Percentiles rank a stretch among this genome's conserved stretches.
Conservation (phyloP, 2,888 invertebrate species). For the Parnassius apollo region DNA sequence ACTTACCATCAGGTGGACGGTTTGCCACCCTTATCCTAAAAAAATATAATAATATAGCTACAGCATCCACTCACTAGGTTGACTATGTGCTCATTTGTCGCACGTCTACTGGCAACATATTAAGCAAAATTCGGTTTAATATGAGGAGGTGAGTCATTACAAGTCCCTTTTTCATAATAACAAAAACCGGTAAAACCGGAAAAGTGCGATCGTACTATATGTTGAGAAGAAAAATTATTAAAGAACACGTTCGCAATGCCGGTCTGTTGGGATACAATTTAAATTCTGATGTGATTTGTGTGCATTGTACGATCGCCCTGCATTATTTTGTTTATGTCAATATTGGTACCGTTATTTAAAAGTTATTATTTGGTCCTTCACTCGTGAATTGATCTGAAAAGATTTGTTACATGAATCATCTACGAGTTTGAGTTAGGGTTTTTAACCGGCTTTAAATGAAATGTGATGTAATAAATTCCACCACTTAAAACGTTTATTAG, state of each 20-base stretch:
- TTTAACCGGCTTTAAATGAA: too few relatives aligned
- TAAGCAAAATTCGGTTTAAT: not conserved
- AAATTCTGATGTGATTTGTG: not conserved
- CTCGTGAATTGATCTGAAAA: not conserved
- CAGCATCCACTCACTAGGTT: too few relatives aligned
- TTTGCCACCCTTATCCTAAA: too few relatives aligned
- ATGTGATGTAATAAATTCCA: too few relatives aligned
- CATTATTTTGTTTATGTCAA: not conserved
- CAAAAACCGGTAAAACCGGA: constrained; percentile 4
- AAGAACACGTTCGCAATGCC: not conserved
- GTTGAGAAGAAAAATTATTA: not conserved
- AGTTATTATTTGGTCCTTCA: not conserved
- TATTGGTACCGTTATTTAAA: not conserved
- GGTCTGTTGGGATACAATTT: not conserved
- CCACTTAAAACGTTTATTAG: too few relatives aligned
- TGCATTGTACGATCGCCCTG: not conserved
- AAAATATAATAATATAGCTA: too few relatives aligned
- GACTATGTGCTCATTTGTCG: too few relatives aligned
- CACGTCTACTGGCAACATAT: too few relatives aligned
- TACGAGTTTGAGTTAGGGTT: too few relatives aligned
- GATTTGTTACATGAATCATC: not conserved
- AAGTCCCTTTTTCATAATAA: not conserved
- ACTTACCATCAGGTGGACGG: too few relatives aligned
- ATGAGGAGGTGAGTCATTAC: not conserved
- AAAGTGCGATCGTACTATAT: not conserved